A percentile compares a stretch with the other conserved stretches of the same genome.
phyloP scores from a whole-genome alignment of 2,888 invertebrate species.

The Thymelicus sylvestris region DNA sequence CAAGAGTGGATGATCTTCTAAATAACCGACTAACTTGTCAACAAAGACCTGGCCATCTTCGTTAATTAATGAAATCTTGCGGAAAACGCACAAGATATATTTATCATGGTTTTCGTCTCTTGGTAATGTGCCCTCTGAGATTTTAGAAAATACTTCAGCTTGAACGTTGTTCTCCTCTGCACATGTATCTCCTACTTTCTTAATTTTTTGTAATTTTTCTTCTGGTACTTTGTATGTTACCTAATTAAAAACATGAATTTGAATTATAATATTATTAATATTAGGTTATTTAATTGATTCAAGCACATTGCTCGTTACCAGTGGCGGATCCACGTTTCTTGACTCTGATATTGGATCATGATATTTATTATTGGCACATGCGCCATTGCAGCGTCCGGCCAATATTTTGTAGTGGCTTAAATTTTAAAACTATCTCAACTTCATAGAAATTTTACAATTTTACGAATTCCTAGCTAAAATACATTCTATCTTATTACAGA shows the following conservation, averaged over 20 bases:
- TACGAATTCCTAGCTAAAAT: too few species aligned
- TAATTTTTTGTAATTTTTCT: not conserved
- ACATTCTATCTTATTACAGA: too few species aligned
- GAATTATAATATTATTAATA: too few species aligned
- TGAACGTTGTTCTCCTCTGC: not conserved
- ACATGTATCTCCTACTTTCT: not conserved
- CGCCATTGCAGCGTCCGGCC: too few species aligned
- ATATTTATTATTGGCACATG: too few species aligned
- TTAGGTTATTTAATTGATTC: too few species aligned
- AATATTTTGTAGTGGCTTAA: too few species aligned
- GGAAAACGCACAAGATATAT: not conserved
- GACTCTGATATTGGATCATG: too few species aligned
- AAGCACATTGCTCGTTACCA: too few species aligned
- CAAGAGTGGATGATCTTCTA: not conserved
- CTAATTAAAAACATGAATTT: not conserved
- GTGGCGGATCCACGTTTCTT: too few species aligned
- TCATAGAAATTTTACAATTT: too few species aligned
- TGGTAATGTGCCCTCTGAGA: not conserved
- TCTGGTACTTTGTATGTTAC: not conserved
- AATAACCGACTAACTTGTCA: not conserved
- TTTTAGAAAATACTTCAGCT: not conserved
- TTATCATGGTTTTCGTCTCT: not conserved
- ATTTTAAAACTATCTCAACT: too few species aligned
- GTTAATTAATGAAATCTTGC: not conserved
- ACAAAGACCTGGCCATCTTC: not conserved